Evolutionary conservation across 2,888 invertebrate species (phyloP).

Genomic region (Calameuta pallipes): DNA sequence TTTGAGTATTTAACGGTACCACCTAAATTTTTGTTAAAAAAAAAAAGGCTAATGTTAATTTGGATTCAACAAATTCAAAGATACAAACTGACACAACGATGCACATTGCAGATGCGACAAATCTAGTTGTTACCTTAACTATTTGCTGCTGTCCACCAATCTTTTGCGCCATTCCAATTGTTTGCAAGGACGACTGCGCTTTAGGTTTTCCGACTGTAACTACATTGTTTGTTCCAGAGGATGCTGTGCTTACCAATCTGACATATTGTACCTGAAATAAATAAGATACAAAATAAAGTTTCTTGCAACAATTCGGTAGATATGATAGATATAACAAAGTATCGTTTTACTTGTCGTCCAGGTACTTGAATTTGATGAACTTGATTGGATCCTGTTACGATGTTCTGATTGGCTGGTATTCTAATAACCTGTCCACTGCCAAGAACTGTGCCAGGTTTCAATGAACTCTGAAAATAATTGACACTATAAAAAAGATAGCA

Average conservation of each 20-base stretch:
- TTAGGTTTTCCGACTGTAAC: constrained; percentile 62
- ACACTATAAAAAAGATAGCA: not conserved
- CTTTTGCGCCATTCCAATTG: constrained; percentile 59
- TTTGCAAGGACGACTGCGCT: constrained; percentile 53
- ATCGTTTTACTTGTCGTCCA: constrained; percentile 73
- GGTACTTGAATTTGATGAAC: constrained; percentile 81
- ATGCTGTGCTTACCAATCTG: constrained; percentile 73
- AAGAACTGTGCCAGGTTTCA: constrained; percentile 62
- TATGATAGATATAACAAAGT: constrained; percentile 10
- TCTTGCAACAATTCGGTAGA: not conserved
- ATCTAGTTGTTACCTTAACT: constrained; percentile 50
- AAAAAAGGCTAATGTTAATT: not conserved
- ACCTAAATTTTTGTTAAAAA: constrained; percentile 35
- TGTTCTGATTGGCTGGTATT: constrained; percentile 67
- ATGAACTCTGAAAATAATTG: constrained; percentile 51
- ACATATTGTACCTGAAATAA: constrained; percentile 74
- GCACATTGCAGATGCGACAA: not conserved
- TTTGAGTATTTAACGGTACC: constrained; percentile 57
- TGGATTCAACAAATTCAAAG: not conserved
- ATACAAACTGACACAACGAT: not conserved
- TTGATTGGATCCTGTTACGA: constrained; percentile 66
- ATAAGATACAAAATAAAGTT: constrained; percentile 1
- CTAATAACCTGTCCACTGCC: constrained; percentile 67
- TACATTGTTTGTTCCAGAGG: constrained; percentile 61
- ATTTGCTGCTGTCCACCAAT: constrained; percentile 58